Percentiles rank a stretch among this genome's conserved stretches.
Evolutionary conservation across 2,888 invertebrate species (phyloP).

Genomic region (Agrotis exclamationis): DNA sequence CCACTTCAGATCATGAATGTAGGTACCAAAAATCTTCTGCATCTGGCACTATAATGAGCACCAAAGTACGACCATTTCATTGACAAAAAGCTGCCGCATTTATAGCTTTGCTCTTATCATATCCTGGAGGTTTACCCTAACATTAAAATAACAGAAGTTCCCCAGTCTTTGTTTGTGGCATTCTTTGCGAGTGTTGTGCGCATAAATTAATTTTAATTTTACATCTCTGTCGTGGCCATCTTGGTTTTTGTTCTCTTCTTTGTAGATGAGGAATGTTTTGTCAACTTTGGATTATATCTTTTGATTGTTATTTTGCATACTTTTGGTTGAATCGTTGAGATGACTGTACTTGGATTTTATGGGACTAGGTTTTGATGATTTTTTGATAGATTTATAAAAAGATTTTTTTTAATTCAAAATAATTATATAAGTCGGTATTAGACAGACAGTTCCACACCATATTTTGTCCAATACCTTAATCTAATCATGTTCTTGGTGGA

Average conservation of each 20-base stretch:
- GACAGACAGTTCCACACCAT: too few species aligned
- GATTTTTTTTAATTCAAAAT: neutral
- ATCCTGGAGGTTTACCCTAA: constrained; percentile 31
- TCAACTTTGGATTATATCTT: constrained; percentile 67
- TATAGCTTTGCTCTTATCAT: constrained; percentile 3
- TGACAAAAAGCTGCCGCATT: neutral
- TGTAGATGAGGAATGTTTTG: constrained; percentile 72
- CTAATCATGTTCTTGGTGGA: too few species aligned
- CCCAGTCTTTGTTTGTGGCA: constrained; percentile 80
- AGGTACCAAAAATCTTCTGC: neutral
- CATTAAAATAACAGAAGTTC: constrained; percentile 72
- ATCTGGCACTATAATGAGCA: too few species aligned
- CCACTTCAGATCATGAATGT: too few species aligned
- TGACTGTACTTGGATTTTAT: constrained; percentile 3
- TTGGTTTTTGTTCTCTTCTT: constrained; percentile 61
- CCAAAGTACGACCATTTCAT: neutral
- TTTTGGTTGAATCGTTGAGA: constrained; percentile 40
- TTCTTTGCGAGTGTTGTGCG: constrained; percentile 77
- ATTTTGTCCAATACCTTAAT: too few species aligned
- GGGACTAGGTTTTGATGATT: constrained; percentile 6
- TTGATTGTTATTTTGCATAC: constrained; percentile 59
- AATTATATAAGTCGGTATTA: neutral
- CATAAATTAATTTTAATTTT: constrained; percentile 81
- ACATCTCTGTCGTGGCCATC: constrained; percentile 66
- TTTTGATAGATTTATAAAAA: neutral